phyloP scores from a whole-genome alignment of 2,888 invertebrate species.

The Clostera curtula region DNA sequence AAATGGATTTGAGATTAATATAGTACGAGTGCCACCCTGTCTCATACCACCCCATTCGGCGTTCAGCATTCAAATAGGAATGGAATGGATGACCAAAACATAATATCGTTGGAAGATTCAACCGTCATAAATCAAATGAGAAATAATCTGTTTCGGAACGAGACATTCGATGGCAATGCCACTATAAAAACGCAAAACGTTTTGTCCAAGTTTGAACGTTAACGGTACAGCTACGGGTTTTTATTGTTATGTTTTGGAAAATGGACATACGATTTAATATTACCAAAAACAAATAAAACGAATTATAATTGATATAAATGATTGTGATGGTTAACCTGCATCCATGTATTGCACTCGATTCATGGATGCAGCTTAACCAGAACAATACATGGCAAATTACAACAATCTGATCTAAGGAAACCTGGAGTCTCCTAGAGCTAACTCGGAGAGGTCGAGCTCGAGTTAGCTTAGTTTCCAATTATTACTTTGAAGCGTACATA shows the following conservation, averaged over 20 bases:
- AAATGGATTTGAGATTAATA: conserved; percentile 75
- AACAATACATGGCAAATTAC: too few relatives aligned
- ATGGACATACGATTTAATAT: too few relatives aligned
- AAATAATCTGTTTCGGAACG: conserved; percentile 75
- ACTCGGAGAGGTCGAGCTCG: too few relatives aligned
- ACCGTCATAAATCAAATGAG: conserved; percentile 75
- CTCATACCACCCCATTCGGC: conserved; percentile 70
- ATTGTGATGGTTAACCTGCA: too few relatives aligned
- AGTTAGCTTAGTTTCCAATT: too few relatives aligned
- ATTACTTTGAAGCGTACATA: too few relatives aligned
- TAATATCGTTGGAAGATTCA: conserved; percentile 74
- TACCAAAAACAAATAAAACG: too few relatives aligned
- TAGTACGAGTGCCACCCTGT: conserved; percentile 72
- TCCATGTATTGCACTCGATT: too few relatives aligned
- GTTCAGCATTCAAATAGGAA: conserved; percentile 75
- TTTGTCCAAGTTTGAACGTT: conserved; percentile 74
- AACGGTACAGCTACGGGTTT: conserved; percentile 39
- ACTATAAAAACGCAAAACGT: conserved; percentile 74
- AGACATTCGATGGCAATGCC: conserved; percentile 68
- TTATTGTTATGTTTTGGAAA: neutral
- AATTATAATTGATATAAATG: too few relatives aligned
- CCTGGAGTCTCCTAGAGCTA: too few relatives aligned
- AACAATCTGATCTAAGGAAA: too few relatives aligned
- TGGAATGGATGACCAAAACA: conserved; percentile 76
- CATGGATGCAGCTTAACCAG: too few relatives aligned